phyloP scores from a whole-genome alignment of 2,113 vertebrate species.

The Varanus salvator region DNA sequence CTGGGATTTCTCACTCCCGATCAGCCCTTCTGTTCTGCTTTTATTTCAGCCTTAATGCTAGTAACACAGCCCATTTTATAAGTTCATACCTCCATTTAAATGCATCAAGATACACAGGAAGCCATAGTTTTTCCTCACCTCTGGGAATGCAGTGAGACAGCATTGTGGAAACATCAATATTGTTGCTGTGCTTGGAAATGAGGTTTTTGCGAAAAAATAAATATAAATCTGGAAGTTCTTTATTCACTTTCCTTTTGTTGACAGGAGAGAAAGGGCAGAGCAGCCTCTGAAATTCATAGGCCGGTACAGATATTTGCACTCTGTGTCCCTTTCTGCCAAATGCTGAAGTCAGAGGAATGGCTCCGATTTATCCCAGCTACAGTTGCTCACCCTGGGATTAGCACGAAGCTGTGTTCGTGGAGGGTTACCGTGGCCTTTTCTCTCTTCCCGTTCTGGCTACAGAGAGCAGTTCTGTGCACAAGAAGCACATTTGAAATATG shows the following conservation, averaged over 20 bases:
- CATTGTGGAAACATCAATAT: background rate
- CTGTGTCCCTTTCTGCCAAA: constrained; percentile 66
- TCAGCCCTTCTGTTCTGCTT: constrained; percentile 20
- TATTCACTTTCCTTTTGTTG: background rate
- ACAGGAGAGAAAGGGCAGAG: background rate
- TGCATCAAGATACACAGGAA: background rate
- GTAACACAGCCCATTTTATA: background rate
- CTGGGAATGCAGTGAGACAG: background rate
- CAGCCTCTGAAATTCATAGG: constrained; percentile 37
- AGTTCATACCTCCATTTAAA: constrained; percentile 22
- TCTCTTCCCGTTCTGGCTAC: constrained; percentile 54
- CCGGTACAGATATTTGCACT: constrained; percentile 43
- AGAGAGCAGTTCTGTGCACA: constrained; percentile 46
- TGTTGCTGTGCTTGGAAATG: background rate
- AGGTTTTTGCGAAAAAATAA: background rate
- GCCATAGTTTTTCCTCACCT: background rate
- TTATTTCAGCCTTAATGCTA: background rate
- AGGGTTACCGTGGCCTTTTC: constrained; percentile 47
- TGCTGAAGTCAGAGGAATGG: constrained; percentile 76
- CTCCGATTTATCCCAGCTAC: constrained; percentile 64
- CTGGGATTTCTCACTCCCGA: constrained; percentile 2
- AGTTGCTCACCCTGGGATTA: constrained; percentile 80
- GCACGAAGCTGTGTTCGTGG: constrained; percentile 60
- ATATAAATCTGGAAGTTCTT: constrained; percentile 30
- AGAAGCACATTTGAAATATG: constrained; percentile 63